These are phyloP conservation scores for Eupelmus urozonus DNA, from an alignment of 2,888 invertebrate species.

Conservation along the genomic window DNA sequence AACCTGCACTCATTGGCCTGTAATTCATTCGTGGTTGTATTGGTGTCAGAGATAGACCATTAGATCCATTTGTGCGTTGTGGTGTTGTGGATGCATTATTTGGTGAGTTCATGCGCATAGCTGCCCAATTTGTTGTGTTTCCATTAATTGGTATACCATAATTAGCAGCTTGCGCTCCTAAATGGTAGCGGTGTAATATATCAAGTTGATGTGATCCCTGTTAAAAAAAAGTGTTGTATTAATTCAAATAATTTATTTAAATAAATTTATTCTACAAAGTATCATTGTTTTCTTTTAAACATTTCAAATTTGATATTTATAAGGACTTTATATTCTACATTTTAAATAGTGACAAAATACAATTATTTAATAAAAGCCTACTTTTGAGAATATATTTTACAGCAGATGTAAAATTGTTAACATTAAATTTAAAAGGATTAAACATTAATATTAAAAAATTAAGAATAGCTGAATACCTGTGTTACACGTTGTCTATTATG, in stretches of 20 bases:
- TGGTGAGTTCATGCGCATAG: slow-evolving; percentile 65
- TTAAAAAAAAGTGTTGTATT: no score
- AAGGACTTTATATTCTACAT: no score
- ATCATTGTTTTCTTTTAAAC: no score
- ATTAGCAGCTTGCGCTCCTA: slow-evolving; percentile 67
- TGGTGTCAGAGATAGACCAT: slow-evolving; percentile 59
- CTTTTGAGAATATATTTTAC: no score
- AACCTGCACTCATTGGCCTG: slow-evolving; percentile 64
- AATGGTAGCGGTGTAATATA: slow-evolving; percentile 70
- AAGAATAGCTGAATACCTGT: slow-evolving; percentile 68
- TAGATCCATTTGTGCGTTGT: slow-evolving; percentile 64
- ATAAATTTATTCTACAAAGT: no score
- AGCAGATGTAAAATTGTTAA: no score
- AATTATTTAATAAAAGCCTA: no score
- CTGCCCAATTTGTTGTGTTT: slow-evolving; percentile 68
- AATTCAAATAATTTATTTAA: no score
- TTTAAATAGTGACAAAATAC: no score
- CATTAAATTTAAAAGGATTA: neutral
- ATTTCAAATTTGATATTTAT: no score
- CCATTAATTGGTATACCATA: slow-evolving; percentile 66
- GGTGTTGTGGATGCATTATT: slow-evolving; percentile 58
- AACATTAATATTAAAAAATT: neutral
- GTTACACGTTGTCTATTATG: slow-evolving; percentile 69
- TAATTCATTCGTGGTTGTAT: slow-evolving; percentile 66
- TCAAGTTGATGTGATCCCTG: slow-evolving; percentile 69